Evolutionary conservation across 1,140 invertebrate genomes (phyloP).

Genomic region (Micrasema longulum): DNA sequence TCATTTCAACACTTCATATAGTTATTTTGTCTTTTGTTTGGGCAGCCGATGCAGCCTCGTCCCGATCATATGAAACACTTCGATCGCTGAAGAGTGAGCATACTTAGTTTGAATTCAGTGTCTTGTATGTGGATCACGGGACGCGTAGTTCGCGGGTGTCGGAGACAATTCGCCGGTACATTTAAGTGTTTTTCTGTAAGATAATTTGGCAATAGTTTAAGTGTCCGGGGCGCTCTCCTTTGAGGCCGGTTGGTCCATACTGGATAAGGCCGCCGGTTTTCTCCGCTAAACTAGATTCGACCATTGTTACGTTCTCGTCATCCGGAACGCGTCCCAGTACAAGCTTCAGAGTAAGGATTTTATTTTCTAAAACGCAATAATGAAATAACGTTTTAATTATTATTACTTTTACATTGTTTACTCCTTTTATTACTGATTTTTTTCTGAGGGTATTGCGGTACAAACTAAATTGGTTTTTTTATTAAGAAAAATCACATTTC

Average conservation of each 20-base stretch:
- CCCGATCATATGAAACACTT: background rate
- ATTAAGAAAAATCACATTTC: too few species aligned
- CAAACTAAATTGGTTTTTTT: too few species aligned
- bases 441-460: too few species aligned
- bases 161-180: background rate
- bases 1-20: conserved; percentile 1
- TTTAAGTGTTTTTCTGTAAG: background rate
- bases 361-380: background rate
- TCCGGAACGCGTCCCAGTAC: conserved; percentile 42
- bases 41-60: background rate
- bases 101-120: too few species aligned
- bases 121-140: too few species aligned
- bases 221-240: conserved; percentile 16
- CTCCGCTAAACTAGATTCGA: conserved; percentile 55
- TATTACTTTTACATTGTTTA: too few species aligned
- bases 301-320: conserved; percentile 53
- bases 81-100: background rate
- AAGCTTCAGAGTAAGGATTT: background rate
- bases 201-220: background rate
- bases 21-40: conserved; percentile 1
- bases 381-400: too few species aligned
- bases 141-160: background rate
- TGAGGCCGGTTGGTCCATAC: conserved; percentile 29
- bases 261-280: conserved; percentile 48
- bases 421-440: too few species aligned